Evolutionary conservation across 2,888 invertebrate genomes (phyloP).

Genomic region (Neoitamus cyanurus): DNA sequence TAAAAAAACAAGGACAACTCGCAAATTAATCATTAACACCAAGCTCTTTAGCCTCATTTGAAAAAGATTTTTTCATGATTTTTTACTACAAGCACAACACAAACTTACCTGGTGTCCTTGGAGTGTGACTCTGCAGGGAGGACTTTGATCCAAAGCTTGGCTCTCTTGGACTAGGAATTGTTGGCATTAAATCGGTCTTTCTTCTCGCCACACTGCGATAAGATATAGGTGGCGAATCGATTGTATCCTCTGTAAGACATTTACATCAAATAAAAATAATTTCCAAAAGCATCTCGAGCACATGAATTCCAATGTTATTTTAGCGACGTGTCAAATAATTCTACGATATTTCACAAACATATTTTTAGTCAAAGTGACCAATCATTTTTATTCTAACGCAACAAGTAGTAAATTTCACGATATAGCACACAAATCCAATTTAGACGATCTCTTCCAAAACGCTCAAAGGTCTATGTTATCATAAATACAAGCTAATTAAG

Average conservation of each 20-base stretch:
- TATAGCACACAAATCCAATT: not conserved
- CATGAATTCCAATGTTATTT: not conserved
- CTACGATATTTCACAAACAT: not conserved
- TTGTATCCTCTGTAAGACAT: conserved; percentile 63
- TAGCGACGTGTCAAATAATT: not conserved
- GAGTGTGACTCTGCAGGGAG: conserved; percentile 66
- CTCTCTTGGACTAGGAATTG: conserved; percentile 81
- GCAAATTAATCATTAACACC: not conserved
- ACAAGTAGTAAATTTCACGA: not conserved
- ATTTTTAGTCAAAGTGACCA: not conserved
- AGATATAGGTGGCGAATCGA: conserved; percentile 69
- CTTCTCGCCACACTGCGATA: conserved; percentile 85
- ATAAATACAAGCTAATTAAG: not conserved
- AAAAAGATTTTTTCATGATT: conserved; percentile 18
- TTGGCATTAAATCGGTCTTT: conserved; percentile 91
- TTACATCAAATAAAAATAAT: conserved; percentile 12
- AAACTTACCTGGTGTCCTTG: conserved; percentile 65
- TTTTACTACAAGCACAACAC: not conserved
- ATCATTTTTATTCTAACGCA: not conserved
- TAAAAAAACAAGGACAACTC: not conserved
- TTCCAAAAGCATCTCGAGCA: not conserved
- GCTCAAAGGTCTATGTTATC: not conserved
- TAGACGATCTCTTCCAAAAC: not conserved
- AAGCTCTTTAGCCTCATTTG: conserved; percentile 31
- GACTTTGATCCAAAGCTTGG: conserved; percentile 68